Percentiles rank a stretch among this genome's conserved stretches.
Evolutionary conservation across 2,113 vertebrate species (phyloP).

Genomic region (Dissostichus mawsoni): DNA sequence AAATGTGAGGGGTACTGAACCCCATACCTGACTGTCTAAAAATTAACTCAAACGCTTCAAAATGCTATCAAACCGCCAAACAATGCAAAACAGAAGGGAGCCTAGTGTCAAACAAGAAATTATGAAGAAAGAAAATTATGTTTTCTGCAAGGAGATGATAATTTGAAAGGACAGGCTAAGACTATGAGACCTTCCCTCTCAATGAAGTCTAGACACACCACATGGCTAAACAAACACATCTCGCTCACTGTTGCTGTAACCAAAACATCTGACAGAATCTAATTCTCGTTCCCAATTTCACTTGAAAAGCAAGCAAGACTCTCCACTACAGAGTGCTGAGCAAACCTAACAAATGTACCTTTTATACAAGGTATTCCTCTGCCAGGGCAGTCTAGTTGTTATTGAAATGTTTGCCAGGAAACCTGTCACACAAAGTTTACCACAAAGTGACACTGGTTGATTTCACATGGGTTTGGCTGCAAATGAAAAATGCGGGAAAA

Average conservation of each 20-base stretch:
- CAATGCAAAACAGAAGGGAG: neutral
- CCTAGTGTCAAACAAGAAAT: neutral
- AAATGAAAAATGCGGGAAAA: neutral
- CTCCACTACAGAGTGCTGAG: neutral
- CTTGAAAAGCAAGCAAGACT: conserved; percentile 1
- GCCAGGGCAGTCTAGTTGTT: conserved; percentile 9
- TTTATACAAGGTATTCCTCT: conserved; percentile 6
- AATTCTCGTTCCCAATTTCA: conserved; percentile 12
- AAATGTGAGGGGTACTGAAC: neutral
- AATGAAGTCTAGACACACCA: neutral
- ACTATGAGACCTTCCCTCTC: neutral
- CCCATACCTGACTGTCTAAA: neutral
- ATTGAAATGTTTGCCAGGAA: conserved; percentile 5
- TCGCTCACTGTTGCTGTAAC: neutral
- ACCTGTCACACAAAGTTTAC: neutral
- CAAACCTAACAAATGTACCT: conserved; percentile 19
- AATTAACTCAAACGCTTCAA: neutral
- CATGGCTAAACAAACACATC: conserved; percentile 26
- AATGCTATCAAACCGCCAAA: neutral
- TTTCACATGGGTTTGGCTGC: conserved; percentile 9
- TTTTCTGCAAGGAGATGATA: neutral
- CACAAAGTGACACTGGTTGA: neutral
- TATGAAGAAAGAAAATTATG: neutral
- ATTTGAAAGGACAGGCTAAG: neutral
- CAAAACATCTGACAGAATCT: conserved; percentile 19